These are phyloP conservation scores for Thymelicus sylvestris DNA, from an alignment of 2,888 invertebrate genomes.

Conservation along the genomic window DNA sequence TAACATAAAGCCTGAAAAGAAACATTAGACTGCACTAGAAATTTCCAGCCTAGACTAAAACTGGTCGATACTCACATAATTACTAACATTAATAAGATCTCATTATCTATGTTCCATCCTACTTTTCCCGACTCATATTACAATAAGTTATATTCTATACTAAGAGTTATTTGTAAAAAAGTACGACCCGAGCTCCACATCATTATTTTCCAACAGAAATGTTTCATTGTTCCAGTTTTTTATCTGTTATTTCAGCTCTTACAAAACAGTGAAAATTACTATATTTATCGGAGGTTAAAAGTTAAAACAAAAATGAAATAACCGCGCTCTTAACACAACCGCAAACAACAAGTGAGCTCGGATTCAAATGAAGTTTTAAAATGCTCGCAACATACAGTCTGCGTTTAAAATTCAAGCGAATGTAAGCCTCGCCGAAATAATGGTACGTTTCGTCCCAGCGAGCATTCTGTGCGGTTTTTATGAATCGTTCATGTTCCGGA, in stretches of 20 bases:
- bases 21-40: too few relatives aligned
- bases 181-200: conserved; percentile 21
- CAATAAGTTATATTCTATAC: too few relatives aligned
- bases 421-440: conserved; percentile 22
- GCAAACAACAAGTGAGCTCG: conserved; percentile 25
- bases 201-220: conserved; percentile 32
- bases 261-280: conserved; percentile 18
- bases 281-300: conserved; percentile 22
- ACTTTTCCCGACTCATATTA: too few relatives aligned
- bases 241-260: conserved; percentile 4
- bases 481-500: conserved; percentile 21
- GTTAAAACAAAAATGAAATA: conserved; percentile 12
- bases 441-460: conserved; percentile 8
- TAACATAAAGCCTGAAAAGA: too few relatives aligned
- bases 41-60: too few relatives aligned
- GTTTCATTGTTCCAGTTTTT: conserved; percentile 24
- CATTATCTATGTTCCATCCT: too few relatives aligned
- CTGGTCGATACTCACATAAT: too few relatives aligned
- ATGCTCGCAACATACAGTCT: conserved; percentile 11
- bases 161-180: background rate
- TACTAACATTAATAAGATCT: too few relatives aligned
- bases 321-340: conserved; percentile 3
- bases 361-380: conserved; percentile 39
- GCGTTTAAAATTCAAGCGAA: conserved; percentile 29
- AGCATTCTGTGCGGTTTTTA: conserved; percentile 20